phyloP scores from a whole-genome alignment of 2,113 vertebrate species.

The Chamaetylas fuelleborni region DNA sequence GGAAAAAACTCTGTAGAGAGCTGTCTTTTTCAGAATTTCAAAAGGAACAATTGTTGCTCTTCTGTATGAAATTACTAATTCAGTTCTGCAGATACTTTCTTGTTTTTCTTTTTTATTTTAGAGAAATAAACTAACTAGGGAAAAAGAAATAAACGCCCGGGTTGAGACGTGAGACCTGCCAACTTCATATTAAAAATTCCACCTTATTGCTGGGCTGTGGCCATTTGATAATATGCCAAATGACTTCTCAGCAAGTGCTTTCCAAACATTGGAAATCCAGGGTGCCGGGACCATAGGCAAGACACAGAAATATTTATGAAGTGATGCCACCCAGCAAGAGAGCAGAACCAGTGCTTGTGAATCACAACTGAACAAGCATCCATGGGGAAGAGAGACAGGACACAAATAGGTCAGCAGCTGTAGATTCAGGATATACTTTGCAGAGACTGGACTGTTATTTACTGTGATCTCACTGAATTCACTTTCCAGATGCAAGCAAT shows the following conservation, averaged over 20 bases:
- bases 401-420: neutral
- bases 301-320: conserved; percentile 8
- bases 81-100: neutral
- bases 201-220: neutral
- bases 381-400: neutral
- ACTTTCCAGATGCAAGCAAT: neutral
- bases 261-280: neutral
- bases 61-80: neutral
- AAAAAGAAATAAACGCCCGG: fast-evolving
- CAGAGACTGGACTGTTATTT: neutral
- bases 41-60: neutral
- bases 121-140: neutral
- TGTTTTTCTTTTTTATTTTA: neutral
- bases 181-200: conserved; percentile 29
- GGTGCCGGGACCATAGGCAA: neutral
- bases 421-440: neutral
- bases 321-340: neutral
- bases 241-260: neutral
- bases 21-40: neutral
- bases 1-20: neutral
- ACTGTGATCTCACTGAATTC: neutral
- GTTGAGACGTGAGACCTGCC: neutral
- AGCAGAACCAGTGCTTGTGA: neutral
- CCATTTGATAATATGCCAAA: conserved; percentile 41
- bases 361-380: neutral